These are phyloP conservation scores for Agonopterix subpropinquella DNA, from an alignment of 2,888 invertebrate species.

Conservation along the genomic window DNA sequence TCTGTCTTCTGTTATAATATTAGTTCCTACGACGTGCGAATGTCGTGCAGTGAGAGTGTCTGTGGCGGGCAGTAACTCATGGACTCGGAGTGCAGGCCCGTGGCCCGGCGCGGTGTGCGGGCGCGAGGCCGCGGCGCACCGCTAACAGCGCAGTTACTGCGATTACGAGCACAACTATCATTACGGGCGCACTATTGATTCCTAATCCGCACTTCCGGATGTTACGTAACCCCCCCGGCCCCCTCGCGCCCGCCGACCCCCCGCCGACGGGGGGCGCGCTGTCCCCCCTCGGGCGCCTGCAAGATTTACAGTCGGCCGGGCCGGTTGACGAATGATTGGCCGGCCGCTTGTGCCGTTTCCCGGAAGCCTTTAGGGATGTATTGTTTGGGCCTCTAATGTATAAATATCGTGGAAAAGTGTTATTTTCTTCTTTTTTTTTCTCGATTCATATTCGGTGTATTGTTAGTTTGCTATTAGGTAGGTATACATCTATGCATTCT, in stretches of 20 bases:
- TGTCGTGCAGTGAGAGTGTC: background rate
- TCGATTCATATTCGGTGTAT: no score
- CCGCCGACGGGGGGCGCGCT: conserved; percentile 1
- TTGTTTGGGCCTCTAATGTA: conserved; percentile 26
- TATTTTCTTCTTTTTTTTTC: background rate
- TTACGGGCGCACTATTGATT: conserved; percentile 74
- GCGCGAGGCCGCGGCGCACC: background rate
- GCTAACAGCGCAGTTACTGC: conserved; percentile 52
- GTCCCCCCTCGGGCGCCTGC: conserved; percentile 23
- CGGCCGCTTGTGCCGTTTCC: conserved; percentile 36
- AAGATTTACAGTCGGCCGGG: conserved; percentile 64
- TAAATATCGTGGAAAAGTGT: conserved; percentile 11
- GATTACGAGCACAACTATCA: conserved; percentile 71
- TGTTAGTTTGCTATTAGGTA: no score
- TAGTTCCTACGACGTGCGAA: background rate
- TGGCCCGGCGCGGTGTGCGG: background rate
- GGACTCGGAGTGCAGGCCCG: background rate
- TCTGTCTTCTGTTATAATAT: no score
- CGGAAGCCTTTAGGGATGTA: conserved; percentile 45
- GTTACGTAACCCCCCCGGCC: conserved; percentile 57
- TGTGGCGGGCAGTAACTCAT: background rate
- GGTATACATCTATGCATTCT: no score
- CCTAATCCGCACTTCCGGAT: conserved; percentile 76
- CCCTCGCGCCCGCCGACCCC: conserved; percentile 20
- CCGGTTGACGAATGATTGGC: conserved; percentile 68